Conservation (phyloP, 2,113 vertebrate genomes). For the Picathartes gymnocephalus region DNA sequence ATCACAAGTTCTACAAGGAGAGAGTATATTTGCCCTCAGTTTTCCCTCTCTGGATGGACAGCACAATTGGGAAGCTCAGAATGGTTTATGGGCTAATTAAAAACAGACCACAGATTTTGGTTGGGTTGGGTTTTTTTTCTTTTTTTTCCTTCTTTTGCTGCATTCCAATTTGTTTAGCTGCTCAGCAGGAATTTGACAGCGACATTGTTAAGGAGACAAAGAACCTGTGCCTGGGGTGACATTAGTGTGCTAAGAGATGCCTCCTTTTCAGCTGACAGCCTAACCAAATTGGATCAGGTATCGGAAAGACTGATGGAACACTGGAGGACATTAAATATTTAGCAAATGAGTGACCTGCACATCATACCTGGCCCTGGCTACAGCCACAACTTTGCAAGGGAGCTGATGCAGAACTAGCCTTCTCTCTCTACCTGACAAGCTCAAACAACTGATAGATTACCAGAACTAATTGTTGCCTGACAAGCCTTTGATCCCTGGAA, state of each 20-base stretch:
- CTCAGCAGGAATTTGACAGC: background rate
- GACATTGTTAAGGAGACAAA: background rate
- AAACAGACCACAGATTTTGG: background rate
- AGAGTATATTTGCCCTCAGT: background rate
- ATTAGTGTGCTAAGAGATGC: background rate
- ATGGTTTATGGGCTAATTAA: background rate
- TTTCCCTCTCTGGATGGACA: background rate
- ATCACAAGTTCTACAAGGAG: background rate
- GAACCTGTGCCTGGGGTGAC: background rate
- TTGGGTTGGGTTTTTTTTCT: background rate
- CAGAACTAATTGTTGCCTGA: slow-evolving; percentile 1
- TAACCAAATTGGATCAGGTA: background rate
- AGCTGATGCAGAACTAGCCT: slow-evolving; percentile 38
- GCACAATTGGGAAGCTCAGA: background rate
- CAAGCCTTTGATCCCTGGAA: slow-evolving; percentile 35
- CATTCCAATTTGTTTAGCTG: background rate
- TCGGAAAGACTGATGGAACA: background rate
- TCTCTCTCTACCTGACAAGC: slow-evolving; percentile 32
- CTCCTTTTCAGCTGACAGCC: background rate
- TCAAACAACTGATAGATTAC: slow-evolving; percentile 34
- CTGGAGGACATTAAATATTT: background rate
- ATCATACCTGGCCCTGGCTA: background rate
- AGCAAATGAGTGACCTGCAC: background rate
- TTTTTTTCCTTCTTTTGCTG: background rate
- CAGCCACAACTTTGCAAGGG: background rate